Evolutionary conservation across 2,113 vertebrate genomes (phyloP), one percentile per base, ranked within the genome.

Genomic region (Oryzias curvinotus): DNA sequence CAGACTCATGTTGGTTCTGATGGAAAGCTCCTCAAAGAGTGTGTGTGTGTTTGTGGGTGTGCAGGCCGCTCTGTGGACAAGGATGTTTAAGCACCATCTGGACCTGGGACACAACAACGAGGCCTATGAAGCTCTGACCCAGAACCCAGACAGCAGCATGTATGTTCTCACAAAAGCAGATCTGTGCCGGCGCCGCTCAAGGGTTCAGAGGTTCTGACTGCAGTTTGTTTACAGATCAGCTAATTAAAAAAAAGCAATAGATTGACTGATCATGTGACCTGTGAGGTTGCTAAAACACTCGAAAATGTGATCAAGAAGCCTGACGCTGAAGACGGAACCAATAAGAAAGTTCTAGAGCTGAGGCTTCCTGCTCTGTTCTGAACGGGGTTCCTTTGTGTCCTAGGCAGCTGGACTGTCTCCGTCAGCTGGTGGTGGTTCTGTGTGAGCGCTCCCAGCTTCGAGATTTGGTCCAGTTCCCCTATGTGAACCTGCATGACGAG

Each of bases 61-160:
- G 48, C 61, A 99, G 97, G 97, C 97, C 5, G 95, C 95, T 18
- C 87, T 99, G 75, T 94, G 95, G 91, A 99, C 97, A 0, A 91
- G 95, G 42, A 94, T 99, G 66, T 99, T 99, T 91, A 98, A 98
- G 60, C 96, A 99, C 73, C 95, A 97, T 56, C 87, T 99, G 90
- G 97, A 98, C 81, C 90, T 99, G 52, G 95, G 95, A 52, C 96
- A 98, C 90, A 98, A 97, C 77, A 93, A 61, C 0, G 92, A 97
- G 78, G 96, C 97, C 0, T 99, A 98, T 0, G 93, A 97, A 62
- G 95, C 96, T 5, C 91, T 99, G 77, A 97, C 92, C 0, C 95
- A 96, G 79, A 99, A 98, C 80, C 95, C 96, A 0, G 97, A 99
- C 81, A 62, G 92, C 10, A 90, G 96, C 94, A 98, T 96, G 96